Conservation (phyloP, 2,113 vertebrate genomes). For the Petrocephalus zakoni region DNA sequence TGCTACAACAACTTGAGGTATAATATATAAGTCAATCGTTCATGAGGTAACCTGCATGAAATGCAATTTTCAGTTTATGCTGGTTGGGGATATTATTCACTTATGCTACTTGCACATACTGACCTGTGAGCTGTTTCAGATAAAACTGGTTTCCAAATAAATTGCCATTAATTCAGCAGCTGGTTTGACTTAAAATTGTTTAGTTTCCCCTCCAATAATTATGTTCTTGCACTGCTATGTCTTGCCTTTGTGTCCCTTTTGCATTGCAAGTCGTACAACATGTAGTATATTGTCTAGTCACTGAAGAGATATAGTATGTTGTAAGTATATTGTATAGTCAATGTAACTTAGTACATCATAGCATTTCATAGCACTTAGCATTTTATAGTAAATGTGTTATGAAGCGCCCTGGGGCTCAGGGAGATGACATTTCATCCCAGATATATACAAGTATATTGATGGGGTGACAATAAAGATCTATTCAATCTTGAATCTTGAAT, state of each 20-base stretch:
- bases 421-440: not conserved
- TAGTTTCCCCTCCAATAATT: not conserved
- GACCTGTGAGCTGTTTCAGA: not conserved
- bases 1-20: not conserved
- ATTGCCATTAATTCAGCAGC: constrained; percentile 1
- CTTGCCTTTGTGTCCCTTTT: not conserved
- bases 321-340: not conserved
- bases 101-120: not conserved
- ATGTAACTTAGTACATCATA: not conserved
- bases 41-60: not conserved
- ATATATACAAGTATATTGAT: not conserved
- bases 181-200: not conserved
- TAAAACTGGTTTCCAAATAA: not conserved
- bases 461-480: not conserved
- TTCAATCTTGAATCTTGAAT: not conserved
- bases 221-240: not conserved
- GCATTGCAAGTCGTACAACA: not conserved
- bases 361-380: no score
- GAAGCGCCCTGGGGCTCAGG: not conserved
- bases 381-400: not conserved
- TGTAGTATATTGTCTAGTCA: not conserved
- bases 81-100: not conserved
- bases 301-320: not conserved
- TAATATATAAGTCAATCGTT: not conserved
- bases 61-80: not conserved